phyloP scores from a whole-genome alignment of 2,888 invertebrate genomes.

The Masnerella sp. region DNA sequence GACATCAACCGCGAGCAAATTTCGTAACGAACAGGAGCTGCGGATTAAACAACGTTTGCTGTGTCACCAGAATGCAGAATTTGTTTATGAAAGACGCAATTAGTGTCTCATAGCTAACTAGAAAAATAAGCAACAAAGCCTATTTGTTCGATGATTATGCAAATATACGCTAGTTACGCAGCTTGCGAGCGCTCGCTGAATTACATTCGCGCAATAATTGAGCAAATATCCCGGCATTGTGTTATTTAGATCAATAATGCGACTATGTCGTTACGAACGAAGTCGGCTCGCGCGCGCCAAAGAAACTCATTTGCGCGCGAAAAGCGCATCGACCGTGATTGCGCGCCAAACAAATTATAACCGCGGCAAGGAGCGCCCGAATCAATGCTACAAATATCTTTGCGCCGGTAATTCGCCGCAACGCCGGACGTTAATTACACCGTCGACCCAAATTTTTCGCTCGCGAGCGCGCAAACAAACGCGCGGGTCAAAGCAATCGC shows the following conservation, averaged over 20 bases:
- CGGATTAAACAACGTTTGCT: neutral
- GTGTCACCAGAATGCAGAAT: neutral
- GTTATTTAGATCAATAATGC: conserved; percentile 44
- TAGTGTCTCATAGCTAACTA: conserved; percentile 11
- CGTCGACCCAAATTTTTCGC: conserved; percentile 31
- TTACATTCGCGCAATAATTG: conserved; percentile 49
- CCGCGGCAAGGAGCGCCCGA: conserved; percentile 3
- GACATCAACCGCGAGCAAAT: too few species aligned
- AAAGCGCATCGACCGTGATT: conserved; percentile 27
- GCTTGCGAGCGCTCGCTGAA: conserved; percentile 10
- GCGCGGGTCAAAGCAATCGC: conserved; percentile 32
- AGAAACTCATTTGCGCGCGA: conserved; percentile 40
- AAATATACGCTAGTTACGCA: conserved; percentile 42
- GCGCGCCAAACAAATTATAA: conserved; percentile 37
- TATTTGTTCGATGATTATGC: conserved; percentile 41
- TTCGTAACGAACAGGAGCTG: neutral
- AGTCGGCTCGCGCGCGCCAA: conserved; percentile 19
- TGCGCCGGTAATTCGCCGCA: conserved; percentile 8
- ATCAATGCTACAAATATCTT: conserved; percentile 34
- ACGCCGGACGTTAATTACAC: conserved; percentile 20
- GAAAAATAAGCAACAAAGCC: conserved; percentile 37
- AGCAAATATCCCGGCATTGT: conserved; percentile 45
- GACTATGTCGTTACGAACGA: conserved; percentile 12
- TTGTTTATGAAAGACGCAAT: conserved; percentile 23
- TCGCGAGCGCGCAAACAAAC: conserved; percentile 16